Percentiles rank a stretch among this genome's conserved stretches.
These are phyloP conservation scores for Kradibia gibbosae DNA, from an alignment of 1,140 invertebrate species.

Conservation along the genomic window DNA sequence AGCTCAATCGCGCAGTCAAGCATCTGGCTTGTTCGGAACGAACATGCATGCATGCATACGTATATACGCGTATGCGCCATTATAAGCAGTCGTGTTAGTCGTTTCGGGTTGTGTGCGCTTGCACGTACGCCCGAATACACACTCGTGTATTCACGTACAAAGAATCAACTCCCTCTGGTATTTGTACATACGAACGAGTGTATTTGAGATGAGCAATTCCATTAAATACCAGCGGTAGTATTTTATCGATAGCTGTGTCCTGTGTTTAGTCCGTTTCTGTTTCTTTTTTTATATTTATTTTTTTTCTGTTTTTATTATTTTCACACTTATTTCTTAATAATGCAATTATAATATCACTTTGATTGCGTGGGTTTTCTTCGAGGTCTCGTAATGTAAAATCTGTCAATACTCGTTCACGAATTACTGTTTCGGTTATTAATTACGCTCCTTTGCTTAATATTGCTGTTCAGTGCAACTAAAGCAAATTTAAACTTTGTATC, in stretches of 20 bases:
- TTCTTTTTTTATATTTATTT: conserved; percentile 38
- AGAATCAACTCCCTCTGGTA: conserved; percentile 23
- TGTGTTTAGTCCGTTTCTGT: conserved; percentile 39
- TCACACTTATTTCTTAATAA: no score
- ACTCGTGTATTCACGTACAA: conserved; percentile 46
- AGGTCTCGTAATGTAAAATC: neutral
- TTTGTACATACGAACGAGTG: conserved; percentile 58
- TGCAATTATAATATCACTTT: conserved; percentile 43
- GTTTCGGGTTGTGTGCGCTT: no score
- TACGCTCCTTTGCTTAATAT: neutral
- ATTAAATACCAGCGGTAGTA: conserved; percentile 63
- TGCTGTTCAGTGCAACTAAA: no score
- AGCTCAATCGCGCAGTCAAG: conserved; percentile 61
- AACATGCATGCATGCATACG: neutral
- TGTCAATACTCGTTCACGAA: neutral
- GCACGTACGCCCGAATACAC: no score
- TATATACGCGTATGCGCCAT: conserved; percentile 32
- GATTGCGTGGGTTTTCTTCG: conserved; percentile 23
- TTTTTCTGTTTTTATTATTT: no score
- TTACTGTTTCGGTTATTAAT: neutral
- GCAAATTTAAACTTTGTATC: neutral
- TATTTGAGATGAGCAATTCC: conserved; percentile 66
- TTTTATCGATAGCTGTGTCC: conserved; percentile 58
- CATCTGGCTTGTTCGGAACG: conserved; percentile 58
- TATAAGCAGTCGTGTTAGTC: no score